Conservation (phyloP, 1,140 invertebrate species). For the Melitaea cinxia region DNA sequence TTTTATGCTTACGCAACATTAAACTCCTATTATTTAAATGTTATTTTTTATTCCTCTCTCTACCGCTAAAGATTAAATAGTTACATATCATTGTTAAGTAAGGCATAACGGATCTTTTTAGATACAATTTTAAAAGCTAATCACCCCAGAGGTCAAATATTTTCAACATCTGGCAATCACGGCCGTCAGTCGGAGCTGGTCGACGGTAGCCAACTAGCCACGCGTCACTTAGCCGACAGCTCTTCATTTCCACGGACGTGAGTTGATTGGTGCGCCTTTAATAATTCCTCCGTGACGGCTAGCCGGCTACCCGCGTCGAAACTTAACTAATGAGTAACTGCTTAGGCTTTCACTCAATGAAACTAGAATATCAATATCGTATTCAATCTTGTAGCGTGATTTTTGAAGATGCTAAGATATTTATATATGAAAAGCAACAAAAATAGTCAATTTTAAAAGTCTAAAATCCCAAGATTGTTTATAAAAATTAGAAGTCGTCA, state of each 20-base stretch:
- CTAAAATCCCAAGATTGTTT: no score
- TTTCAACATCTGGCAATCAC: constrained; percentile 37
- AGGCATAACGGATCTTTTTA: constrained; percentile 12
- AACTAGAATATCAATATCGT: background rate
- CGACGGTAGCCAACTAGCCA: constrained; percentile 42
- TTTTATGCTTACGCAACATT: no score
- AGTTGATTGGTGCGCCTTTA: constrained; percentile 67
- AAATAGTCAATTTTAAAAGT: no score
- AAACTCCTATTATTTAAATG: background rate
- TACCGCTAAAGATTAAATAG: background rate
- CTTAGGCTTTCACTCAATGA: constrained; percentile 29
- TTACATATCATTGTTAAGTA: background rate
- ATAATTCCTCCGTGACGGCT: constrained; percentile 48
- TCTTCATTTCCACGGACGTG: constrained; percentile 59
- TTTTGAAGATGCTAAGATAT: background rate
- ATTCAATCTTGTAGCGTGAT: background rate
- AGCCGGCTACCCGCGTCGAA: constrained; percentile 44
- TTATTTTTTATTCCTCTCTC: background rate
- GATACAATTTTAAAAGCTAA: constrained; percentile 18
- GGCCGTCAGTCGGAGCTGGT: constrained; percentile 27
- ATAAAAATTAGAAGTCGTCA: no score
- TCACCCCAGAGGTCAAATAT: constrained; percentile 48
- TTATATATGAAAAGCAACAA: no score
- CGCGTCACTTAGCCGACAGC: constrained; percentile 60
- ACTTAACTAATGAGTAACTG: constrained; percentile 49